A percentile compares a stretch with the other conserved stretches of the same genome.
Evolutionary conservation across 2,113 vertebrate species (phyloP).

Genomic region (Saguinus imperator): DNA sequence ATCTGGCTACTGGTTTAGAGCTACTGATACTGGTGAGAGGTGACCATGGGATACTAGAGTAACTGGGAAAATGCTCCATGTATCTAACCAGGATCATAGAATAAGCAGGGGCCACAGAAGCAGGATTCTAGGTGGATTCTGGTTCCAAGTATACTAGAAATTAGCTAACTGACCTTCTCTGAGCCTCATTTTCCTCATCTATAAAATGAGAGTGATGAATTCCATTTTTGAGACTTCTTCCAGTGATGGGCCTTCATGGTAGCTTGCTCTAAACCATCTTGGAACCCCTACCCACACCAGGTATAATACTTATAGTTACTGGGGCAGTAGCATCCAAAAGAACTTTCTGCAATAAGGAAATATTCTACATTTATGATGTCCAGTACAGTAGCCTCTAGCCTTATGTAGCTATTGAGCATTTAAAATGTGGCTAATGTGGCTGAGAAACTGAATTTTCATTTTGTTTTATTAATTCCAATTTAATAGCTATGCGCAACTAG

Average conservation of each 20-base stretch:
- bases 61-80: not conserved
- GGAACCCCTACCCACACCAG: not conserved
- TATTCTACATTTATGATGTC: not conserved
- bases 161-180: not conserved
- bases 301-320: not conserved
- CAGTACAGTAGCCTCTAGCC: not conserved
- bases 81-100: not conserved
- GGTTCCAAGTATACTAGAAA: not conserved
- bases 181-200: not conserved
- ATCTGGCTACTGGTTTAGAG: slow-evolving; percentile 26
- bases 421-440: not conserved
- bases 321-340: not conserved
- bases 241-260: not conserved
- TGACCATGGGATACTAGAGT: not conserved
- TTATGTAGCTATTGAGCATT: not conserved
- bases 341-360: slow-evolving; percentile 24
- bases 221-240: not conserved
- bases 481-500: not conserved
- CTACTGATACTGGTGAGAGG: not conserved
- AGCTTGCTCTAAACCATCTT: slow-evolving; percentile 34
- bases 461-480: slow-evolving; percentile 18
- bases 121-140: slow-evolving; percentile 11
- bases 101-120: not conserved
- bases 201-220: slow-evolving; percentile 13
- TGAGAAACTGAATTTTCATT: not conserved